Percentiles rank a stretch among this genome's conserved stretches.
These are phyloP conservation scores for Python bivittatus DNA, from an alignment of 2,113 vertebrate genomes.

Conservation along the genomic window DNA sequence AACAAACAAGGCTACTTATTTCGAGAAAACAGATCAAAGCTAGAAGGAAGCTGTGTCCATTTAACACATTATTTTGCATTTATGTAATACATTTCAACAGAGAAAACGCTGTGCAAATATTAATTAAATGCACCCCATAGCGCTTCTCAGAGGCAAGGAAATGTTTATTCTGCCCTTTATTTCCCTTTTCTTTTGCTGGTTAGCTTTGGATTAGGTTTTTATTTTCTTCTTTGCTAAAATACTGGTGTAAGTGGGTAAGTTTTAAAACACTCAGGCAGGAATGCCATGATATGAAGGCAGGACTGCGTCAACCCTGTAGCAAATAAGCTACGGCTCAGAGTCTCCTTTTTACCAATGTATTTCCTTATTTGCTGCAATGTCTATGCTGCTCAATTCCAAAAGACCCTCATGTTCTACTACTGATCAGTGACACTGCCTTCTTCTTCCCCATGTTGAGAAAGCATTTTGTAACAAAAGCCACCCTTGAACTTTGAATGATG, in stretches of 20 bases:
- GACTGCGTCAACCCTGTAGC: neutral
- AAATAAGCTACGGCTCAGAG: neutral
- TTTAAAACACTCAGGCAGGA: neutral
- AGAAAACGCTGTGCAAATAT: neutral
- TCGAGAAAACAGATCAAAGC: conserved; percentile 24
- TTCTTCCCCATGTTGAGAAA: neutral
- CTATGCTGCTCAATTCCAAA: too few relatives aligned
- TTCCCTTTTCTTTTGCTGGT: neutral
- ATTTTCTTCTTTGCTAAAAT: neutral
- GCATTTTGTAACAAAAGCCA: neutral
- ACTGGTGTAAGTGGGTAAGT: neutral
- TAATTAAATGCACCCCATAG: conserved; percentile 1
- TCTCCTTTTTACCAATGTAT: too few relatives aligned
- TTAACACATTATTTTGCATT: conserved; percentile 9
- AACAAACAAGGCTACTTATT: rapidly evolving
- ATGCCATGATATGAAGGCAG: neutral
- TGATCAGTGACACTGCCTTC: too few relatives aligned
- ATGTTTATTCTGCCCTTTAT: neutral
- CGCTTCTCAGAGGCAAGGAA: neutral
- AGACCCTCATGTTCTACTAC: too few relatives aligned
- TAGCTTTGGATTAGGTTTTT: neutral
- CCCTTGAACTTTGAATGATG: neutral
- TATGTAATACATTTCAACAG: neutral
- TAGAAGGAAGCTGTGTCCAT: neutral
- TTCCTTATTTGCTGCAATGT: too few relatives aligned